Conservation (phyloP, 2,888 invertebrate species). For the Luffia ferchaultella region DNA sequence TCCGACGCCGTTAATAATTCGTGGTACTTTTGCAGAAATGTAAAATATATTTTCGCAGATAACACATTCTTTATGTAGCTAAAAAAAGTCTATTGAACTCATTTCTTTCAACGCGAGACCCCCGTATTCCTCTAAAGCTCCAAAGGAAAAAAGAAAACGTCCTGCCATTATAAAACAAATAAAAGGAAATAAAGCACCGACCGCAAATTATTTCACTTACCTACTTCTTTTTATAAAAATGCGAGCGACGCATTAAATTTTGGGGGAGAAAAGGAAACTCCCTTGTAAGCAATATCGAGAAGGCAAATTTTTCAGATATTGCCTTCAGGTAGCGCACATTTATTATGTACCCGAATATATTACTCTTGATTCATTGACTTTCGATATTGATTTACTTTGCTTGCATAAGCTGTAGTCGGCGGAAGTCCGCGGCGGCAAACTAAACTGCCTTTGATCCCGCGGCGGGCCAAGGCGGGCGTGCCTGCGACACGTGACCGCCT, state of each 20-base stretch:
- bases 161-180: conserved; percentile 59
- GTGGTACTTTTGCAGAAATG: too few relatives aligned
- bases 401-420: conserved; percentile 59
- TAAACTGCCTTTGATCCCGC: conserved; percentile 32
- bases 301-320: conserved; percentile 68
- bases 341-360: conserved; percentile 68
- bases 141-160: conserved; percentile 47
- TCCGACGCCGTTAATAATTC: too few relatives aligned
- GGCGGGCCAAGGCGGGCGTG: conserved; percentile 8
- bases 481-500: background rate
- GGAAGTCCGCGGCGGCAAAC: conserved; percentile 34
- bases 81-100: conserved; percentile 36
- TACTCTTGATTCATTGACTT: conserved; percentile 68
- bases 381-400: conserved; percentile 66
- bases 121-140: conserved; percentile 38
- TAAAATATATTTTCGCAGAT: conserved; percentile 19
- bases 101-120: conserved; percentile 36
- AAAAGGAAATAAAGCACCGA: conserved; percentile 61
- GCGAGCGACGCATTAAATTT: conserved; percentile 67
- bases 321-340: conserved; percentile 67
- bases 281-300: conserved; percentile 66
- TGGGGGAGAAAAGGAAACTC: conserved; percentile 63
- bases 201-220: conserved; percentile 66
- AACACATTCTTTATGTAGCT: conserved; percentile 35
- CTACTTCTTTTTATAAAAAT: conserved; percentile 66